Base-by-base conservation (phyloP, 2,888 invertebrate genomes). In the Siphlonurus alternatus region DNA sequence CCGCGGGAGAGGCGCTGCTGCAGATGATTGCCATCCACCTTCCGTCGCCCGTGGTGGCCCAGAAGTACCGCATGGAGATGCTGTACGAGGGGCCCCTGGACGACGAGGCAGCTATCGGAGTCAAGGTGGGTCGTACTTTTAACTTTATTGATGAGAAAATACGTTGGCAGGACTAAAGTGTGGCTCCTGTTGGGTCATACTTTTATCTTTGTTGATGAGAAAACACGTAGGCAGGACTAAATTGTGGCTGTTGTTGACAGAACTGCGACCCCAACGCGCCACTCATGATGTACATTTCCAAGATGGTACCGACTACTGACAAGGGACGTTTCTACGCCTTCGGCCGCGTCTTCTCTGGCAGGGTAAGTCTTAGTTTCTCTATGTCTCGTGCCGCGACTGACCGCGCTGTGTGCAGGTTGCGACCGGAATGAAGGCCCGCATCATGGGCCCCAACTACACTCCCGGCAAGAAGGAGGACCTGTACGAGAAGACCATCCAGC, bases 1-100 rank as follows among this genome's bases (percentile, higher is more conserved):
- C 99, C 64, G 99, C 99, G 75, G 99, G 99, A 71, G 98, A 99
- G 78, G 95, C 99, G 73, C 81, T 99, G 73, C 92, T 99, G 80
- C 97, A 99, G 84, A 99, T 99, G 99, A 99, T 99, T 79, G 94
- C 96, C 79, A 96, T 99, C 76, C 99, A 99, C 76, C 82, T 99
- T 76, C 99, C 99, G 66, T 99, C 98, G 25, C 99, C 99, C 2
- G 98, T 99, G 63, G 93, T 93, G 66, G 98, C 99, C 64, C 99
- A 99, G 80, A 93, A 89, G 77, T 99, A 99, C 83, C 88, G 99
- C 80, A 95, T 95, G 92, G 98, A 99, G 81, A 90, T 98, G 91
- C 81, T 99, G 79, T 99, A 99, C 77, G 99, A 99, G 80, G 99
- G 98, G 72, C 97, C 98, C 64, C 86, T 85, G 67, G 97, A 98